Base-by-base conservation (phyloP, 2,888 invertebrate species). In the Zootermopsis nevadensis region DNA sequence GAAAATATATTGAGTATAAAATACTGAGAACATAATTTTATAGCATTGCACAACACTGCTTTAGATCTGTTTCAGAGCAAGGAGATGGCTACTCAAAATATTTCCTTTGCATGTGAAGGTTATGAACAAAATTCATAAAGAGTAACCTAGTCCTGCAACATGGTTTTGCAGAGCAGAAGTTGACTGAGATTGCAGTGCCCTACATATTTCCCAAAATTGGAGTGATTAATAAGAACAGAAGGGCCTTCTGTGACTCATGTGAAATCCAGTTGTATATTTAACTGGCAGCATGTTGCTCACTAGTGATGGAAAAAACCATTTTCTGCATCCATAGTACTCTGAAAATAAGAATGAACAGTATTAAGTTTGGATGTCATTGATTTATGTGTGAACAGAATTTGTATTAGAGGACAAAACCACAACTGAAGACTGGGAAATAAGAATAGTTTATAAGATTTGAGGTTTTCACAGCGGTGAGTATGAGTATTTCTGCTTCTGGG, bases 251-350 rank as follows among this genome's bases (percentile, higher is more conserved):
- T 38, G 24, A 74, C 10, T 74, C 31, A 74, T n/a, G 42, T 15
- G 38, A 42, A 74, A 38, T 74, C n/a, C 33, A 33, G 33, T 15
- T 38, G 42, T n/a, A 38, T 38, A 24, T 38, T 74, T 33, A 42
- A 7, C n/a, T 38, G n/a, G 74, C 24, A 38, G 24, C 27, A 27
- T 12, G n/a, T 60, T 60, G 74, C 74, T 35, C 69, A 38, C 74
- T 83, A 83, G 66, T 83, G 83, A 27, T 77, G 80, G 81, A 80
- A 83, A 48, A 81, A 81, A 42, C 83, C 83, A 66, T 77, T 72
- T 22, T 83, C 83, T 42, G 82, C 33, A 12, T 60, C 81, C 10
- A 74, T 81, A 22, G 80, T 60, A 42, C 83, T 83, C 83, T 81
- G 81, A 55, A 83, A 83, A 81, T 38, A 33, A 38, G 22, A 30